These are phyloP conservation scores for Erythrocebus patas DNA, from an alignment of 2,113 vertebrate species.

Conservation along the genomic window DNA sequence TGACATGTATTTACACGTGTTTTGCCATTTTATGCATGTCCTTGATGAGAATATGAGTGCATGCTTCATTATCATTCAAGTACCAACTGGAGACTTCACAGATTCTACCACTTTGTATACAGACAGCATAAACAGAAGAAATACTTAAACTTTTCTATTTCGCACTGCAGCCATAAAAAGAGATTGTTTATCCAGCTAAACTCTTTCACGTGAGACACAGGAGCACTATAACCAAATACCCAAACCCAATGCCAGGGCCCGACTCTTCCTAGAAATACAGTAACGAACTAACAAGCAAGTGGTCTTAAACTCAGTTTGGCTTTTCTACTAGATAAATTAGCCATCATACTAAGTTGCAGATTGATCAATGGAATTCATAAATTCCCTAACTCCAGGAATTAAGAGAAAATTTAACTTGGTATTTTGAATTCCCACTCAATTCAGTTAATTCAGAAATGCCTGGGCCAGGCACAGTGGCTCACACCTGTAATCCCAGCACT, in stretches of 20 bases:
- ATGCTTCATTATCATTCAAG: conserved; percentile 52
- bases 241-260: not conserved
- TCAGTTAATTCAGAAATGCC: not conserved
- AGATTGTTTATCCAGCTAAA: conserved; percentile 55
- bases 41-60: not conserved
- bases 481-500: too few relatives aligned
- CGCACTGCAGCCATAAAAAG: conserved; percentile 36
- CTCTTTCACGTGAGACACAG: conserved; percentile 24
- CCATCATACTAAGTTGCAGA: not conserved
- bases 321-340: not conserved
- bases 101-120: not conserved
- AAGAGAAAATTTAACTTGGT: not conserved
- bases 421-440: not conserved
- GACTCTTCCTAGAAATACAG: not conserved
- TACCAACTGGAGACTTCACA: conserved; percentile 29
- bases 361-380: not conserved
- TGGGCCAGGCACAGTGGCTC: too few relatives aligned
- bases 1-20: not conserved
- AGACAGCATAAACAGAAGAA: conserved; percentile 34
- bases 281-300: not conserved
- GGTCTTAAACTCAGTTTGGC: not conserved
- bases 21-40: not conserved
- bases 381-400: not conserved
- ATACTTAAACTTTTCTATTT: conserved; percentile 52
- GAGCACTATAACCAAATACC: not conserved